These are phyloP conservation scores for Calliopum simillimum DNA, from an alignment of 2,888 invertebrate genomes.

Conservation along the genomic window DNA sequence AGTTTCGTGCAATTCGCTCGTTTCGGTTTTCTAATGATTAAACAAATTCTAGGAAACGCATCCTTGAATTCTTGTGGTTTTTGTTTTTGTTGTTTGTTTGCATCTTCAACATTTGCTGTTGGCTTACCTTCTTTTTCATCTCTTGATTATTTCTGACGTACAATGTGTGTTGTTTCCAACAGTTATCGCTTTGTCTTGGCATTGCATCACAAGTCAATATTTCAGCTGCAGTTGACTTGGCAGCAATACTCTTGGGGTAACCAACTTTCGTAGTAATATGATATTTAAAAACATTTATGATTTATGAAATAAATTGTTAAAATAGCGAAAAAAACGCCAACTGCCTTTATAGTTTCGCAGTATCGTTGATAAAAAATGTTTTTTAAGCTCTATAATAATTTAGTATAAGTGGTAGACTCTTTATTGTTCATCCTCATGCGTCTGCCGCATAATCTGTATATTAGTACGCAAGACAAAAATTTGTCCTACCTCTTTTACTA, in stretches of 20 bases:
- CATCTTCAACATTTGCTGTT: background rate
- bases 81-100: background rate
- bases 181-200: background rate
- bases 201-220: background rate
- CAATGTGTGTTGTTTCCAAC: background rate
- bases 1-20: background rate
- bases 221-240: conserved; percentile 26
- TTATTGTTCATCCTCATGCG: too few species aligned
- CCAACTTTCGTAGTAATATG: background rate
- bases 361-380: too few species aligned
- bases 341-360: too few species aligned
- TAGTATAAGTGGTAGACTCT: too few species aligned
- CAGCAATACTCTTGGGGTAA: background rate
- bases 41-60: conserved; percentile 68
- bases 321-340: too few species aligned
- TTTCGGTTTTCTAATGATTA: conserved; percentile 63
- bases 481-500: too few species aligned
- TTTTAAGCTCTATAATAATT: too few species aligned
- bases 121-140: background rate
- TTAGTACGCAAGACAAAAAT: too few species aligned
- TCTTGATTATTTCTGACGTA: background rate
- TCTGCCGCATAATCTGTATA: too few species aligned
- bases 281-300: too few species aligned
- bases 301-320: too few species aligned
- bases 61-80: conserved; percentile 41